Conservation (phyloP, 2,797 vertebrate species). For the Spea hammondii region DNA sequence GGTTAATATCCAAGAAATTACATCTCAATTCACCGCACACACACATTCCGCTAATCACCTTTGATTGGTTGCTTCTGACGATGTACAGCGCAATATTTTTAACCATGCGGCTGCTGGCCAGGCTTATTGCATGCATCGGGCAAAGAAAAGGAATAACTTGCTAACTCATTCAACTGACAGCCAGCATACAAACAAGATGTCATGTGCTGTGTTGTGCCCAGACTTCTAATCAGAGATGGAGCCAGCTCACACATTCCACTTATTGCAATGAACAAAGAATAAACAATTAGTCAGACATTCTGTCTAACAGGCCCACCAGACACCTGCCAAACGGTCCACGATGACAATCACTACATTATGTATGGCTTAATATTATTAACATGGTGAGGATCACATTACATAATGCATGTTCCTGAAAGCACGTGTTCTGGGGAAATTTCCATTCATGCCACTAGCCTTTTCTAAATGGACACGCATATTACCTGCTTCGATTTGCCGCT, state of each 20-base stretch:
- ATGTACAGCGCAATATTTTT: neutral
- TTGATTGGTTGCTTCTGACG: neutral
- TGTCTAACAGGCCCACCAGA: conserved; percentile 44
- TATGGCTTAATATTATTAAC: conserved; percentile 15
- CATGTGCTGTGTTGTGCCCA: conserved; percentile 34
- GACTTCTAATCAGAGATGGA: conserved; percentile 45
- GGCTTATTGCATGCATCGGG: neutral
- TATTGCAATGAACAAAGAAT: conserved; percentile 44
- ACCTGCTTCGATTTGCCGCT: too few relatives aligned
- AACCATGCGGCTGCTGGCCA: conserved; percentile 14
- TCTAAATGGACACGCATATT: too few relatives aligned
- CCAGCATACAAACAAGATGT: conserved; percentile 38
- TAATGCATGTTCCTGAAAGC: neutral
- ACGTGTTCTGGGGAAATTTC: neutral
- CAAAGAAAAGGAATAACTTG: conserved; percentile 23
- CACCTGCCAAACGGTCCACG: conserved; percentile 43
- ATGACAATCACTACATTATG: conserved; percentile 36
- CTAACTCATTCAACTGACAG: conserved; percentile 44
- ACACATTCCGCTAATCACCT: neutral
- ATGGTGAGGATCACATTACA: neutral
- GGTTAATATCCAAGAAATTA: neutral
- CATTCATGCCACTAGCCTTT: neutral
- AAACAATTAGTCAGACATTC: conserved; percentile 48
- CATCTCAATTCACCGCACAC: neutral
- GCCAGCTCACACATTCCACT: conserved; percentile 44